These are phyloP conservation scores for Amphimallon solstitiale DNA, from an alignment of 2,888 invertebrate genomes.

Conservation along the genomic window DNA sequence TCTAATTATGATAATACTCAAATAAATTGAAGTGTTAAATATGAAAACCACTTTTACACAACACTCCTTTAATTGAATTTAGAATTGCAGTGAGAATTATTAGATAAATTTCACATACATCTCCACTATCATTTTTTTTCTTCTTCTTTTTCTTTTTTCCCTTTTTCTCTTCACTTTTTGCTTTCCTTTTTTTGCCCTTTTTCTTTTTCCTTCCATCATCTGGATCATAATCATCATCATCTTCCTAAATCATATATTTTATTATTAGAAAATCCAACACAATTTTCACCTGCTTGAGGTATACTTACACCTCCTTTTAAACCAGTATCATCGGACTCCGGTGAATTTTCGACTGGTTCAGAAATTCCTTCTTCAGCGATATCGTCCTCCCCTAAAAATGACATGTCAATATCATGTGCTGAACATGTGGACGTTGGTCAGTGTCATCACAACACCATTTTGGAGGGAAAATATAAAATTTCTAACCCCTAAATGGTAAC, in stretches of 20 bases:
- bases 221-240: conserved; percentile 88
- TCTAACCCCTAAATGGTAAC: conserved; percentile 56
- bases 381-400: conserved; percentile 71
- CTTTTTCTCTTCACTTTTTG: conserved; percentile 88
- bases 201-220: conserved; percentile 89
- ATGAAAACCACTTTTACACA: neutral
- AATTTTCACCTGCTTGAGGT: neutral
- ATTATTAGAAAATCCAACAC: conserved; percentile 19
- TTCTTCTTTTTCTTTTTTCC: conserved; percentile 95
- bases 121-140: conserved; percentile 91
- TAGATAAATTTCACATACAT: conserved; percentile 63
- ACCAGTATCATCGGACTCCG: conserved; percentile 77
- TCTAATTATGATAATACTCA: too few species aligned
- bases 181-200: conserved; percentile 94
- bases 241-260: conserved; percentile 67
- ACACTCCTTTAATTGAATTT: neutral
- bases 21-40: too few species aligned
- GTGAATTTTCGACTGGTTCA: conserved; percentile 74
- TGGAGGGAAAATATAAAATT: conserved; percentile 60
- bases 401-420: conserved; percentile 45
- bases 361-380: conserved; percentile 75
- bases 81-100: neutral
- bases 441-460: conserved; percentile 45
- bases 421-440: conserved; percentile 61
- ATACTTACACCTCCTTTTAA: conserved; percentile 67